These are phyloP conservation scores for Lasioglossum morio DNA, from an alignment of 2,888 invertebrate species.

Conservation along the genomic window DNA sequence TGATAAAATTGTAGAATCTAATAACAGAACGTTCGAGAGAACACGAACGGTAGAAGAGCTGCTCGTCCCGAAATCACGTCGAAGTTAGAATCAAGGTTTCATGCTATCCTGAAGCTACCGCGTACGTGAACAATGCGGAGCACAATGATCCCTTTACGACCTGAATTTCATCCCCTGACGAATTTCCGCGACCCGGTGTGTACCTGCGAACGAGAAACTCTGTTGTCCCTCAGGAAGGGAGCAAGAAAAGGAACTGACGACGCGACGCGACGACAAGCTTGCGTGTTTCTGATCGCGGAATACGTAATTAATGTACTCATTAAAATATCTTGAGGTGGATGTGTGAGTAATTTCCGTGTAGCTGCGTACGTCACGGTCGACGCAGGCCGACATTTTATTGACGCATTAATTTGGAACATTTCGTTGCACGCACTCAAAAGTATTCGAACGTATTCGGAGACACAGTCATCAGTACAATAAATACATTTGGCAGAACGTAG, in stretches of 20 bases:
- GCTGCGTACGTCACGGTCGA: background rate
- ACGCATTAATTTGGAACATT: background rate
- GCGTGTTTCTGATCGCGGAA: slow-evolving; percentile 7
- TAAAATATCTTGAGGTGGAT: slow-evolving; percentile 23
- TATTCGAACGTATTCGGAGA: background rate
- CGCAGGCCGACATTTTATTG: background rate
- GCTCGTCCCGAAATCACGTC: slow-evolving; percentile 71
- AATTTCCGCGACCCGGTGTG: slow-evolving; percentile 66
- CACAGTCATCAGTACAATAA: background rate
- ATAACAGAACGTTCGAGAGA: slow-evolving; percentile 28
- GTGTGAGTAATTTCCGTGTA: background rate
- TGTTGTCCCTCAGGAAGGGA: slow-evolving; percentile 50
- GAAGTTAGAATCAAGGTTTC: slow-evolving; percentile 77
- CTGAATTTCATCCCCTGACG: slow-evolving; percentile 69
- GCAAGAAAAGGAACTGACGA: background rate
- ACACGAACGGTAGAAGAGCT: slow-evolving; percentile 26
- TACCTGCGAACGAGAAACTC: slow-evolving; percentile 75
- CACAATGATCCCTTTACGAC: slow-evolving; percentile 70
- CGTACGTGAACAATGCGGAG: slow-evolving; percentile 63
- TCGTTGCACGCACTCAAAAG: background rate
- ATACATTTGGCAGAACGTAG: background rate
- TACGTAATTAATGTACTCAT: slow-evolving; percentile 24
- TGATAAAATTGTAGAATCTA: background rate
- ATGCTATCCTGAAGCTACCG: slow-evolving; percentile 71
- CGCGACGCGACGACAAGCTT: background rate